A percentile compares a stretch with the other conserved stretches of the same genome.
These are phyloP conservation scores for Gasterosteus nipponicus DNA, from an alignment of 2,113 vertebrate genomes.

Conservation along the genomic window DNA sequence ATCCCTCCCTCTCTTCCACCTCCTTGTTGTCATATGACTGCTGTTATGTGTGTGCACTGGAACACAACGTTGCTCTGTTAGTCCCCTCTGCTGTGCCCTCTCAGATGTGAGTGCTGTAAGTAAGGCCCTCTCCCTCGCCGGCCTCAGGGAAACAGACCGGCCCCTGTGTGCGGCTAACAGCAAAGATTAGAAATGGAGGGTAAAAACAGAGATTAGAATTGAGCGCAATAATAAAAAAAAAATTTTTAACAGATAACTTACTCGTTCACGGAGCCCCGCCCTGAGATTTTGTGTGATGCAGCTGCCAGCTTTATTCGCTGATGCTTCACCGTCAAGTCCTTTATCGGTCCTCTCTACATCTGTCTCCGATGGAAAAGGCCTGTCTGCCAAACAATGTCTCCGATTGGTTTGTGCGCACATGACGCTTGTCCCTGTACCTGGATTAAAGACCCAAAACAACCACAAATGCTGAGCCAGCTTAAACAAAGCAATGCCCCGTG, in stretches of 20 bases:
- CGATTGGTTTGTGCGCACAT: slow-evolving; percentile 46
- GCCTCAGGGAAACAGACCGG: slow-evolving; percentile 61
- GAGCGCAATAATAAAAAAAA: slow-evolving; percentile 8
- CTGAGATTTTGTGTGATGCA: slow-evolving; percentile 46
- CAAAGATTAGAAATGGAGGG: slow-evolving; percentile 52
- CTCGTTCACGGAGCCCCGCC: slow-evolving; percentile 32
- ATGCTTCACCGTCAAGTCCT: slow-evolving; percentile 35
- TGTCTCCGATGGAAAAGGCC: slow-evolving; percentile 5
- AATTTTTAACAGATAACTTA: slow-evolving; percentile 27
- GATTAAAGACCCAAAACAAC: slow-evolving; percentile 72
- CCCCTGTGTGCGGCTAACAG: slow-evolving; percentile 55
- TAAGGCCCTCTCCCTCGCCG: slow-evolving; percentile 57
- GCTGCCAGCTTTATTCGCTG: slow-evolving; percentile 11
- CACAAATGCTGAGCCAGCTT: slow-evolving; percentile 64
- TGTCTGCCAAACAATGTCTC: slow-evolving; percentile 17
- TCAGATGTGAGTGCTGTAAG: slow-evolving; percentile 68
- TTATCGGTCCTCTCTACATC: slow-evolving; percentile 33
- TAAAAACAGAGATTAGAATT: slow-evolving; percentile 45
- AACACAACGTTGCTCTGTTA: slow-evolving; percentile 83
- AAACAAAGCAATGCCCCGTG: slow-evolving; percentile 38
- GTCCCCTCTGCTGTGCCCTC: slow-evolving; percentile 69
- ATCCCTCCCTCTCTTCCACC: slow-evolving; percentile 59
- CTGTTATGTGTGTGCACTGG: slow-evolving; percentile 74
- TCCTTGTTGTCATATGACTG: slow-evolving; percentile 82
- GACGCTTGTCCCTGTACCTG: slow-evolving; percentile 68